Evolutionary conservation across 1,140 invertebrate species (phyloP), one percentile per base, ranked within the genome.

Genomic region (Drosophila equinoxialis): DNA sequence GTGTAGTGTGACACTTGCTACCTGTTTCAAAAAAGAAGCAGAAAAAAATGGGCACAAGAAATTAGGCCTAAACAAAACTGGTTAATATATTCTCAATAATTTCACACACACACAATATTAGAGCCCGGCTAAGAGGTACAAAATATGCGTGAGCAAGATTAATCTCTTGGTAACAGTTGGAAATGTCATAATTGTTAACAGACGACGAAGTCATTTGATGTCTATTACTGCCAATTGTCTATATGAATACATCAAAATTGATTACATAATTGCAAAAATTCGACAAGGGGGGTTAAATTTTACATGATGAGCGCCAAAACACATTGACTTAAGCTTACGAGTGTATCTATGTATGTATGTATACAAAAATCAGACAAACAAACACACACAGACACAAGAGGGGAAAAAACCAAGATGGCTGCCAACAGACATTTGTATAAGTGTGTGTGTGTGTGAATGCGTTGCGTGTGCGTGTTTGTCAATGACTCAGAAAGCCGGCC

Each of bases 341-440:
- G 8, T 37, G 8, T 17, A n/a, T n/a, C n/a, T n/a, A 17, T 17
- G 17, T 17, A 1, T 17, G 17, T 37, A 37, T 11, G 35, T 11
- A 37, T 11, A 37, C 35, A 37, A 37, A 37, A 37, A 6, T 30
- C 35, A 37, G 7, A 51, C 45, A 51, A 3, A 6, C 45, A 20
- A 7, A 23, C 17, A 51, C 45, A 51, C 0, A 6, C 45, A 20
- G 7, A 23, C 17, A 51, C 14, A 23, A 6, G 20, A 14, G 61
- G n/a, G 26, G 45, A n/a, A 65, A 78, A 82, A 82, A 67, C 54
- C 45, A 84, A 84, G 59, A 85, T 85, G 81, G 81, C 81, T 71
- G 65, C 65, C 58, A 59, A 13, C 8, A 37, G 35, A 37, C 10
- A 37, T 37, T 37, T 37, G 35, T 5, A 57, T 57, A 10, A 33